These are phyloP conservation scores for Chalcosyrphus nemorum DNA, from an alignment of 2,888 invertebrate genomes.

Conservation along the genomic window DNA sequence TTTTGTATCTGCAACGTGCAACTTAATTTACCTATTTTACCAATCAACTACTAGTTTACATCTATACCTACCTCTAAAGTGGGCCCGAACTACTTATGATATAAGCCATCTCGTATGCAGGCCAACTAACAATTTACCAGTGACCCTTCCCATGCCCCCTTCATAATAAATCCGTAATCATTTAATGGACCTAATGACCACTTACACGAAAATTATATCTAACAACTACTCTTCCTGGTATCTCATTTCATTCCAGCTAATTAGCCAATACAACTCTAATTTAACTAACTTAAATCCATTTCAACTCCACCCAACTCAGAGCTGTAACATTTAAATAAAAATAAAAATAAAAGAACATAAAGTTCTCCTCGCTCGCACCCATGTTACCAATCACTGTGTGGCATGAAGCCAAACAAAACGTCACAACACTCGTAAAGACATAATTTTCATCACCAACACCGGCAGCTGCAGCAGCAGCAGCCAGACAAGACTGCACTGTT, in stretches of 20 bases:
- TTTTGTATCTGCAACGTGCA: no score
- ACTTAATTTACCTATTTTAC: no score
- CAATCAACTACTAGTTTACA: no score
- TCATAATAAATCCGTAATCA: slow-evolving; percentile 35
- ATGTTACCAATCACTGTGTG: slow-evolving; percentile 44
- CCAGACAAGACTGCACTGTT: slow-evolving; percentile 19
- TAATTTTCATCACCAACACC: slow-evolving; percentile 59
- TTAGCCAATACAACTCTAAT: slow-evolving; percentile 56
- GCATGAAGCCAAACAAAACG: slow-evolving; percentile 64
- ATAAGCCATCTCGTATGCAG: no score
- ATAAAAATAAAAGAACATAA: slow-evolving; percentile 26
- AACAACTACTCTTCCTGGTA: slow-evolving; percentile 66
- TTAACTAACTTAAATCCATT: slow-evolving; percentile 52
- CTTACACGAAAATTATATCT: slow-evolving; percentile 60
- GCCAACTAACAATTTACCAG: no score
- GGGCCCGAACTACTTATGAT: no score
- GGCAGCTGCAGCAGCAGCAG: not conserved
- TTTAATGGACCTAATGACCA: slow-evolving; percentile 64
- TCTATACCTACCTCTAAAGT: no score
- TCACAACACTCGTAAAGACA: slow-evolving; percentile 66
- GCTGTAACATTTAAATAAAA: slow-evolving; percentile 56
- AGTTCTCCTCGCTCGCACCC: slow-evolving; percentile 43
- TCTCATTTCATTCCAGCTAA: slow-evolving; percentile 60
- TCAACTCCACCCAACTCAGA: slow-evolving; percentile 52
- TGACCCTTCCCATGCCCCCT: slow-evolving; percentile 12